Evolutionary conservation across 2,888 invertebrate species (phyloP).

Genomic region (Parnassius smintheus): DNA sequence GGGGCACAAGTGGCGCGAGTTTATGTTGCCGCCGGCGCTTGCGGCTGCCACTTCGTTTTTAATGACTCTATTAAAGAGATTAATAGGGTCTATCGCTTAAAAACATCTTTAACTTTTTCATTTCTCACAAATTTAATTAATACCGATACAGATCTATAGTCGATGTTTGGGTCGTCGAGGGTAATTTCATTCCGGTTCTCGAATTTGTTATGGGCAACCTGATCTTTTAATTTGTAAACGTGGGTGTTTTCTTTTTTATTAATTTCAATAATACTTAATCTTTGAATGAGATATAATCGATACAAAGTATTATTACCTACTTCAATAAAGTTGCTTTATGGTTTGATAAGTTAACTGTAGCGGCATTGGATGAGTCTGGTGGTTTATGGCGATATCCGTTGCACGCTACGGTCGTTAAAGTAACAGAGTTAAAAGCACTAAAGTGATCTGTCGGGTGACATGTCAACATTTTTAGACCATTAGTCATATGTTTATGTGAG

Average conservation of each 20-base stretch:
- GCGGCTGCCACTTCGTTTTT: slow-evolving; percentile 64
- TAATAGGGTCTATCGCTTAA: slow-evolving; percentile 69
- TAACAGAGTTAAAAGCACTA: slow-evolving; percentile 22
- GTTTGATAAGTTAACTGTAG: slow-evolving; percentile 14
- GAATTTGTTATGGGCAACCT: slow-evolving; percentile 36
- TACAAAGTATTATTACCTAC: slow-evolving; percentile 17
- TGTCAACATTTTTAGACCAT: slow-evolving; percentile 19
- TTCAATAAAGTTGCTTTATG: slow-evolving; percentile 17
- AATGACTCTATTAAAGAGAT: slow-evolving; percentile 80
- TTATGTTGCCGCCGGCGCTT: slow-evolving; percentile 49
- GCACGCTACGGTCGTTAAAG: slow-evolving; percentile 14
- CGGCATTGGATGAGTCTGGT: not conserved
- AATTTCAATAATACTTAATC: slow-evolving; percentile 15
- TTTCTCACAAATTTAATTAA: slow-evolving; percentile 76
- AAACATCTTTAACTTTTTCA: slow-evolving; percentile 62
- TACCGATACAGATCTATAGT: slow-evolving; percentile 59
- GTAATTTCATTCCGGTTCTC: slow-evolving; percentile 28
- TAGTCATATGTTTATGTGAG: slow-evolving; percentile 9
- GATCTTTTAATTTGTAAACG: slow-evolving; percentile 33
- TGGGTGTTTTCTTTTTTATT: slow-evolving; percentile 9
- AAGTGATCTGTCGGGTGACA: slow-evolving; percentile 13
- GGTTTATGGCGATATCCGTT: slow-evolving; percentile 16
- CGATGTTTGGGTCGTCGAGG: slow-evolving; percentile 30
- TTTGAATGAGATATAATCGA: slow-evolving; percentile 11
- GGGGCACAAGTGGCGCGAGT: slow-evolving; percentile 37